Evolutionary conservation across 2,888 invertebrate genomes (phyloP), one percentile per base, ranked within the genome.

Genomic region (Tetranychus truncatus): DNA sequence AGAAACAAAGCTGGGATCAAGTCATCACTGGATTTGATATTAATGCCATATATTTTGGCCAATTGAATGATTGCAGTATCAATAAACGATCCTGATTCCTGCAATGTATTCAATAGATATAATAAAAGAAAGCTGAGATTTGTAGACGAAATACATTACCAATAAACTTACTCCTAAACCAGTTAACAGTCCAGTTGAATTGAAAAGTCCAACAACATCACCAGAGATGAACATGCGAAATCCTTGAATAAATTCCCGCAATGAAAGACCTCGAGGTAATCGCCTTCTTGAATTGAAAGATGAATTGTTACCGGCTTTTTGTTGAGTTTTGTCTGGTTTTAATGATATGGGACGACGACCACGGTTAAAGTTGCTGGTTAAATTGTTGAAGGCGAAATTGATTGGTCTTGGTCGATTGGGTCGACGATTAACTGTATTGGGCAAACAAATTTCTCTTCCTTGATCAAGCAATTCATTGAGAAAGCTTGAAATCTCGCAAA

Each of bases 1-100:
- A 77, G 71, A 66, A 77, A 77, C 20, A 77, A 72, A 3, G 74
- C 67, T 21, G 77, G 76, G 20, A 77, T 73, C 6, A 77, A 74
- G 24, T 77, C 76, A 20, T 66, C 44, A n/a, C 74, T 77, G 11
- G 72, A 74, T 15, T 77, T 74, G 5, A 77, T 72, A 20, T 76
- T 76, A 24, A 77, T 74, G 1, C 75, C 76, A 46, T 71, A 66
- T 6, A 77, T 45, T 45, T 76, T 76, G 44, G 77, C 77, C 9
- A 76, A 65, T 66, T 77, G 77, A 44, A 76, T 71, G 0, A 77
- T 44, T 44, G 72, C 46, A 15, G 71, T 76, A 45, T 77, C 77
- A 9, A 77, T 44, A 45, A 76, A 72, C 20, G 73, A 76, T 34
- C 76, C 77, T 15, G 66, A 34, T 69, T 69, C 69, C 69, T 69